Conservation (phyloP, 2,888 invertebrate genomes). For the Amphimallon solstitiale region DNA sequence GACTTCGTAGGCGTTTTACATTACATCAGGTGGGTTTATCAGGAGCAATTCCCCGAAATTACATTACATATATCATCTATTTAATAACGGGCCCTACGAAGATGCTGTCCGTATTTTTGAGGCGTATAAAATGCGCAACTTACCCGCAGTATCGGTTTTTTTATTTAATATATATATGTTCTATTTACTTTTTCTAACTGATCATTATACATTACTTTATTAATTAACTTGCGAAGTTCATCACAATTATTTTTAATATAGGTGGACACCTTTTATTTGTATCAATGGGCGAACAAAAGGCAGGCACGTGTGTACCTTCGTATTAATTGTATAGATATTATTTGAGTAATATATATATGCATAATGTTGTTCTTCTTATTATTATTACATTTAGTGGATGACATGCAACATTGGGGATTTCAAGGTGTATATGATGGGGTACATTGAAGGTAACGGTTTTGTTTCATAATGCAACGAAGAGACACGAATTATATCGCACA, state of each 20-base stretch:
- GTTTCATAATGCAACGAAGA: not conserved
- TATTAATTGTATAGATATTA: not conserved
- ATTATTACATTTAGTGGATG: no score
- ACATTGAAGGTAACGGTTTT: not conserved
- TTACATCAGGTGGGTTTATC: conserved; percentile 22
- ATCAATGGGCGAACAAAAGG: conserved; percentile 64
- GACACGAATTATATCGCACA: conserved; percentile 51
- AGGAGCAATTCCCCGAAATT: conserved; percentile 1
- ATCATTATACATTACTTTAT: conserved; percentile 59
- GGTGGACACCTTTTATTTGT: conserved; percentile 63
- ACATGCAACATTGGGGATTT: no score
- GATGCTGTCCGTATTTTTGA: conserved; percentile 37
- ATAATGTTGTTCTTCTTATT: no score
- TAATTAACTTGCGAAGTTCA: conserved; percentile 64
- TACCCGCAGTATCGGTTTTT: conserved; percentile 59
- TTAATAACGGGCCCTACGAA: conserved; percentile 41
- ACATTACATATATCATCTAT: conserved; percentile 9
- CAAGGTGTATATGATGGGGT: no score
- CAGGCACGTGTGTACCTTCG: conserved; percentile 63
- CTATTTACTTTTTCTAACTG: conserved; percentile 61
- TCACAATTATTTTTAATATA: conserved; percentile 63
- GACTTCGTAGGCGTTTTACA: conserved; percentile 27
- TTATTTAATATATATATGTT: conserved; percentile 51
- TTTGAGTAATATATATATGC: no score
- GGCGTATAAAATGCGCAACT: conserved; percentile 56